A percentile compares a stretch with the other conserved stretches of the same genome.
These are phyloP conservation scores for Chloroceryle amazona DNA, from an alignment of 2,797 vertebrate genomes.

Conservation along the genomic window DNA sequence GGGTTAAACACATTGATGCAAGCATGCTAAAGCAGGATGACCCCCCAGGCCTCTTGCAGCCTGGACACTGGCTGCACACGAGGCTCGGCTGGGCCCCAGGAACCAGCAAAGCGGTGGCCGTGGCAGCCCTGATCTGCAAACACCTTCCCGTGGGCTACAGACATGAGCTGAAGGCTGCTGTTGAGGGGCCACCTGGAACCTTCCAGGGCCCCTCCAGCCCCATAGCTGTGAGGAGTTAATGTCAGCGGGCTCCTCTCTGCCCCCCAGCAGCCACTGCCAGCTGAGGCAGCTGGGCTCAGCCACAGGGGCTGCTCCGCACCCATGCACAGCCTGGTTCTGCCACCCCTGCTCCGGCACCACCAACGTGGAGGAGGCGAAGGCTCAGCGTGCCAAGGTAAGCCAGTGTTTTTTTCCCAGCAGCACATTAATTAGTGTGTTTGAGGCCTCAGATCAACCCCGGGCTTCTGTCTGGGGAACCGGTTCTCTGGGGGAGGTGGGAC, in stretches of 20 bases:
- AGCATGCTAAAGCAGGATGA: rapidly evolving
- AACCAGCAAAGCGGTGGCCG: rapidly evolving
- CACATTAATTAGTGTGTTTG: not conserved
- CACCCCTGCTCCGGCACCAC: rapidly evolving
- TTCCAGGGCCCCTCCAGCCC: not conserved
- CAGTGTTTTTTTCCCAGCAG: rapidly evolving
- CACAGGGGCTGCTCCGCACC: rapidly evolving
- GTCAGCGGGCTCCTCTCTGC: rapidly evolving
- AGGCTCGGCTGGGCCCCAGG: not conserved
- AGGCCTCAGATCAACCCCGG: not conserved
- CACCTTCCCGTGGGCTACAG: rapidly evolving
- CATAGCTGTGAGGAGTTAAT: not conserved
- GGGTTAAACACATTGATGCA: rapidly evolving
- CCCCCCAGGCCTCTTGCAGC: rapidly evolving
- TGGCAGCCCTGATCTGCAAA: not conserved
- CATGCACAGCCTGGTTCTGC: rapidly evolving
- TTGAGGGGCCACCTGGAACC: not conserved
- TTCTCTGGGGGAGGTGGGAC: not conserved
- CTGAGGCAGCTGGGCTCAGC: rapidly evolving
- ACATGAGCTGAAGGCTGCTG: not conserved
- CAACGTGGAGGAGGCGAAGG: rapidly evolving
- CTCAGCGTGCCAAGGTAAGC: rapidly evolving
- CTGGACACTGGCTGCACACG: not conserved
- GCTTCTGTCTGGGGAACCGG: not conserved
- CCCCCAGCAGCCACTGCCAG: rapidly evolving